Evolutionary conservation across 2,113 vertebrate genomes (phyloP).

Genomic region (Aegithalos caudatus): DNA sequence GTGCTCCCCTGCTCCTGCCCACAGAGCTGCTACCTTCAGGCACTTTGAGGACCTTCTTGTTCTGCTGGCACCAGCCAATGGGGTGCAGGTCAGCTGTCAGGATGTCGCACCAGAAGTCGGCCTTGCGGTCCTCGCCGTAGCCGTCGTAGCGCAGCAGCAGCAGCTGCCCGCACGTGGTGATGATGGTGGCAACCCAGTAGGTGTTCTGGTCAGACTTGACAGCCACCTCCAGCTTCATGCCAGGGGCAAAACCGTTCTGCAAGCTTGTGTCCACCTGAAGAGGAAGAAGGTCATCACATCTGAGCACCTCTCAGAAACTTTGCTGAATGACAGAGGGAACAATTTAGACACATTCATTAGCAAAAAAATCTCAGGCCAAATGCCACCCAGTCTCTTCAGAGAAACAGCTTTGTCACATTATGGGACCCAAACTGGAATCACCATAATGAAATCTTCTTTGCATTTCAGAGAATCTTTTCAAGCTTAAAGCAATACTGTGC

Average conservation of each 20-base stretch:
- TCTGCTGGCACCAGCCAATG: slow-evolving; percentile 92
- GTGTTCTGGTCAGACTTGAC: slow-evolving; percentile 83
- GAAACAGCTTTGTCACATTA: background rate
- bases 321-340: background rate
- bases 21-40: slow-evolving; percentile 84
- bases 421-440: background rate
- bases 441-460: background rate
- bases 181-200: slow-evolving; percentile 94
- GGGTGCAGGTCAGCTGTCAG: slow-evolving; percentile 91
- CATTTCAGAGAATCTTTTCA: background rate
- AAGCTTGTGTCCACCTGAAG: slow-evolving; percentile 90
- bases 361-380: background rate
- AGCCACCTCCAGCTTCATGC: slow-evolving; percentile 95
- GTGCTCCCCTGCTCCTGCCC: background rate
- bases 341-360: background rate
- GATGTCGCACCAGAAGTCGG: slow-evolving; percentile 97
- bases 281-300: background rate
- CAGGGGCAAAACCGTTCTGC: slow-evolving; percentile 92
- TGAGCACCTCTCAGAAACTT: background rate
- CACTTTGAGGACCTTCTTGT: slow-evolving; percentile 85
- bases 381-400: background rate
- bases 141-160: slow-evolving; percentile 93
- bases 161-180: slow-evolving; percentile 94
- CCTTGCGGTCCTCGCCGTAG: slow-evolving; percentile 90
- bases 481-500: background rate